Base-by-base conservation (phyloP, 2,797 vertebrate species). In the Anisognathus igniventris region DNA sequence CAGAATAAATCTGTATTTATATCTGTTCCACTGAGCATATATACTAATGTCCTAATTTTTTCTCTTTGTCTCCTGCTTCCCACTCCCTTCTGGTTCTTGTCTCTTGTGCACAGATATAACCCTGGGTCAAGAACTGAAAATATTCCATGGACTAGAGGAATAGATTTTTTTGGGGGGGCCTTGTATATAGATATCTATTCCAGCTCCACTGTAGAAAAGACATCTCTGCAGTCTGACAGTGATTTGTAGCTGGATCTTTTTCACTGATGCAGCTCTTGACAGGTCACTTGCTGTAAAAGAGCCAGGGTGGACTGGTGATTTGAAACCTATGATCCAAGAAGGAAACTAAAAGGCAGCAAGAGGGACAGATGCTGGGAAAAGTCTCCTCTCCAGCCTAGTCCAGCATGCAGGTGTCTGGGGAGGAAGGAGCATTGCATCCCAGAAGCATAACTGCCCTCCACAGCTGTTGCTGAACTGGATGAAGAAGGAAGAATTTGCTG, bases 161-260 rank as follows among this genome's bases (percentile, higher is more conserved):
- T 16, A 83, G 67, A 81, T 87, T 10, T 93, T 13, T 97, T 78
- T 57, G 20, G 30, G 12, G 61, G 33, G 50, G 28, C 7, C 11
- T 54, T 5, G 6, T 75, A 39, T n/a, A 47, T 30, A 58, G 20
- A 25, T 88, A 78, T 50, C 90, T 50, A 45, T 37, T 51, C 22
- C 54, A 76, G 25, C 19, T 90, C 65, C 21, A 3, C 16, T 77
- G 45, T 21, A 89, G 71, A 94, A 96, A 90, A 92, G 25, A 86
- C 61, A 76, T 76, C 84, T 91, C 48, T 75, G 58, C 79, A 76
- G 42, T 56, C 86, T 95, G 80, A 64, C 92, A 94, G 81, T 85
- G 80, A 96, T 95, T 94, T 93, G 62, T 79, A 66, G 64, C 86
- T 78, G 65, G 61, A 86, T 88, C 74, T 65, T 31, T 64, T 73